phyloP scores from a whole-genome alignment of 2,888 invertebrate genomes.

The Proisotoma minuta region DNA sequence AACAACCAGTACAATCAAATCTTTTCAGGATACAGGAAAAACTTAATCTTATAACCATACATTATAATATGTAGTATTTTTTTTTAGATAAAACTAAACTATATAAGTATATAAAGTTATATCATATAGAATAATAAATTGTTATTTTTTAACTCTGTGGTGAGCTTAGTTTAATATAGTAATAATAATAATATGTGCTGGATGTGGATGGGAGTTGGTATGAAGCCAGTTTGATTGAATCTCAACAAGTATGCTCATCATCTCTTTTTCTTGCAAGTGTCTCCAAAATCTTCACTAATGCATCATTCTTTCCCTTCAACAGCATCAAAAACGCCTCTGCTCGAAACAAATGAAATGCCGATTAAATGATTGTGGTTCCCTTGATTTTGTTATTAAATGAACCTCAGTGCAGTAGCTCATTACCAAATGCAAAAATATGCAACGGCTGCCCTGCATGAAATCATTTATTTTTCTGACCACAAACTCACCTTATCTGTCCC shows the following conservation, averaged over 20 bases:
- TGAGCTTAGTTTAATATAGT: background rate
- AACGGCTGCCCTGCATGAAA: background rate
- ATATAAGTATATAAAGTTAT: conserved; percentile 4
- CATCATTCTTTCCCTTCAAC: conserved; percentile 14
- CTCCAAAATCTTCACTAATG: conserved; percentile 25
- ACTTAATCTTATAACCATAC: background rate
- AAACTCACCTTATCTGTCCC: conserved; percentile 47
- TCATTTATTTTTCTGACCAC: background rate
- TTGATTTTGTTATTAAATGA: background rate
- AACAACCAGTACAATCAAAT: no score
- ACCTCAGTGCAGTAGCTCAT: background rate
- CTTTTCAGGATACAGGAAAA: no score
- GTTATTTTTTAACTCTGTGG: background rate
- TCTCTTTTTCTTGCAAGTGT: conserved; percentile 19
- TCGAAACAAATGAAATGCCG: conserved; percentile 28
- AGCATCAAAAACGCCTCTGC: conserved; percentile 48
- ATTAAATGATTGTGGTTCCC: conserved; percentile 1
- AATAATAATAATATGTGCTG: background rate
- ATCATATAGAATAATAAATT: conserved; percentile 1
- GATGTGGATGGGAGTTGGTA: background rate
- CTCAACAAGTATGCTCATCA: conserved; percentile 27
- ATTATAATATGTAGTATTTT: background rate
- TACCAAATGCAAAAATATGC: background rate
- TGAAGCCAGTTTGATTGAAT: conserved; percentile 15
- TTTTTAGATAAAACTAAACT: background rate